Conservation (phyloP, 2,797 vertebrate species). For the Sardinella longiceps region DNA sequence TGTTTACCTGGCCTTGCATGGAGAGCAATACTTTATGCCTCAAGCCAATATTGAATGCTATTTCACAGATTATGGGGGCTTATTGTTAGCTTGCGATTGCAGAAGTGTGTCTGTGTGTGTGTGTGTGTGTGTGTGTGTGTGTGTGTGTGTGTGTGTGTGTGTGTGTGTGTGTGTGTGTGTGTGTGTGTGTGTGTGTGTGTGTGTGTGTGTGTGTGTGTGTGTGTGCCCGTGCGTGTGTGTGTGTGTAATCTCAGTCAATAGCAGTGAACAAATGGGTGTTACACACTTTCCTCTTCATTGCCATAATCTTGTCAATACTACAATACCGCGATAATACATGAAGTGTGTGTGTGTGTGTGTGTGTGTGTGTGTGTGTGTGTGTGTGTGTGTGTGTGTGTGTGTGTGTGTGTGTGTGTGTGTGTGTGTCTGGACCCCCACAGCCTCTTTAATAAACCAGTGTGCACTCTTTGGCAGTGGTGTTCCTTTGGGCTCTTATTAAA, state of each 20-base stretch:
- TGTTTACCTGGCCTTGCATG: not conserved
- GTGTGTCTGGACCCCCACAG: not conserved
- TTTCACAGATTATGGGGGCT: not conserved
- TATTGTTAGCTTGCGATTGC: not conserved
- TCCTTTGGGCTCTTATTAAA: conserved; percentile 51
- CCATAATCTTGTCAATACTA: not conserved
- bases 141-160: conserved; percentile 26
- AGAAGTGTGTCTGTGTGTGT: not conserved
- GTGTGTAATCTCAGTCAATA: not conserved
- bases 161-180: not conserved
- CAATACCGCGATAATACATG: not conserved
- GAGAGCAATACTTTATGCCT: not conserved
- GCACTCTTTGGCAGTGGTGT: conserved; percentile 38
- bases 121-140: conserved; percentile 45
- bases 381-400: conserved; percentile 24
- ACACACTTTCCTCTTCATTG: not conserved
- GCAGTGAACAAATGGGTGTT: not conserved
- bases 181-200: conserved; percentile 8
- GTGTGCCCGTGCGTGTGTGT: not conserved
- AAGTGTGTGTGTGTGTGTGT: conserved; percentile 2
- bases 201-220: conserved; percentile 27
- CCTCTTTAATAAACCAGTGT: conserved; percentile 25
- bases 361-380: conserved; percentile 24
- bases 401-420: conserved; percentile 26
- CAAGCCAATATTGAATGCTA: not conserved